These are phyloP conservation scores for Piliocolobus tephrosceles DNA, from an alignment of 2,113 vertebrate genomes.

Conservation along the genomic window DNA sequence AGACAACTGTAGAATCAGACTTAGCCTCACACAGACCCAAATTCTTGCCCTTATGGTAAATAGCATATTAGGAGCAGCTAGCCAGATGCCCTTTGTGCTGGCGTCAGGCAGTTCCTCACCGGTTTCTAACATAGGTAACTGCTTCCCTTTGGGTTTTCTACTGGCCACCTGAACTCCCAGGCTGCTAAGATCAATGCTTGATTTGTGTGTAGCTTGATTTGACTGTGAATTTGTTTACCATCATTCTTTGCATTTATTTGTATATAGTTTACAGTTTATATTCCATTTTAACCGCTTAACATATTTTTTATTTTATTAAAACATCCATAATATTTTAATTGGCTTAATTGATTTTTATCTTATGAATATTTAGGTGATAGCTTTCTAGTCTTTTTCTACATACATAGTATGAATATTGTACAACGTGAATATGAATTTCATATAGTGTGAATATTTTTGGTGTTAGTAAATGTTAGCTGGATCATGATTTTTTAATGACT, in stretches of 20 bases:
- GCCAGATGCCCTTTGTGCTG: background rate
- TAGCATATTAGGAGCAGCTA: background rate
- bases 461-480: slow-evolving; percentile 5
- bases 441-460: background rate
- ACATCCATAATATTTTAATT: background rate
- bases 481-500: background rate
- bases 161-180: background rate
- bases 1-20: slow-evolving; percentile 38
- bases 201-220: background rate
- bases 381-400: background rate
- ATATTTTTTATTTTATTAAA: slow-evolving; percentile 16
- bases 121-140: background rate
- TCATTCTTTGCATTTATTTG: background rate
- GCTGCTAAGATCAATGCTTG: background rate
- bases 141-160: background rate
- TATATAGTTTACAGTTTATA: background rate
- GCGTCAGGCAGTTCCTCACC: background rate
- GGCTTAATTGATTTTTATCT: slow-evolving; percentile 15
- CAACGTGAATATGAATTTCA: background rate
- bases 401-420: background rate
- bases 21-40: background rate
- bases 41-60: slow-evolving; percentile 45
- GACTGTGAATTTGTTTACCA: background rate
- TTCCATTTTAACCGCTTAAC: background rate
- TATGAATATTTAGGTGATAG: background rate